Conservation (phyloP, 1,140 invertebrate species). For the Ectropis grisescens region DNA sequence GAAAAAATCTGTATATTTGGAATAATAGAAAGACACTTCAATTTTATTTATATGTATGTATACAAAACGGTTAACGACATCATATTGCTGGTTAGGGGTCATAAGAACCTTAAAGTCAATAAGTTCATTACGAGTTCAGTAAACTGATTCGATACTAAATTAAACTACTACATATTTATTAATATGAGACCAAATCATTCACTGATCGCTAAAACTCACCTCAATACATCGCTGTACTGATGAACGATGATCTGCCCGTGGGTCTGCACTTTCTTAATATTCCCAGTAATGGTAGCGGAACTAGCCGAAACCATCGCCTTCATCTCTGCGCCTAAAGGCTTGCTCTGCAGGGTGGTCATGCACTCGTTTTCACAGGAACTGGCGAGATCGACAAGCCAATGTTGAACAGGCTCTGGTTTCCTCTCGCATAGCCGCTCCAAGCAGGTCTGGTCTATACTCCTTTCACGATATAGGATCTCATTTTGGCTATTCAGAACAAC, state of each 20-base stretch:
- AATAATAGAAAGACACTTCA: too few relatives aligned
- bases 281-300: slow-evolving; percentile 65
- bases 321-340: slow-evolving; percentile 76
- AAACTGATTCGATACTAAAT: too few relatives aligned
- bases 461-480: slow-evolving; percentile 53
- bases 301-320: slow-evolving; percentile 58
- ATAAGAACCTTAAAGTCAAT: too few relatives aligned
- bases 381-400: slow-evolving; percentile 79
- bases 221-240: slow-evolving; percentile 64
- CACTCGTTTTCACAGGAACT: slow-evolving; percentile 81
- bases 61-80: too few relatives aligned
- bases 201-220: slow-evolving; percentile 33
- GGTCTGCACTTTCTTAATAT: slow-evolving; percentile 68
- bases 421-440: slow-evolving; percentile 53
- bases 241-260: slow-evolving; percentile 67
- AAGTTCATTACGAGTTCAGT: too few relatives aligned
- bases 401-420: slow-evolving; percentile 59
- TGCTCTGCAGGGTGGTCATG: slow-evolving; percentile 84
- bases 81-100: too few relatives aligned
- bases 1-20: too few relatives aligned
- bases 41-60: too few relatives aligned
- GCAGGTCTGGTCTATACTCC: slow-evolving; percentile 57
- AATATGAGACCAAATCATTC: too few relatives aligned
- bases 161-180: too few relatives aligned
- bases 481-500: slow-evolving; percentile 52